A percentile compares a stretch with the other conserved stretches of the same genome.
These are phyloP conservation scores for Nibea coibor DNA, from an alignment of 2,113 vertebrate genomes.

Conservation along the genomic window DNA sequence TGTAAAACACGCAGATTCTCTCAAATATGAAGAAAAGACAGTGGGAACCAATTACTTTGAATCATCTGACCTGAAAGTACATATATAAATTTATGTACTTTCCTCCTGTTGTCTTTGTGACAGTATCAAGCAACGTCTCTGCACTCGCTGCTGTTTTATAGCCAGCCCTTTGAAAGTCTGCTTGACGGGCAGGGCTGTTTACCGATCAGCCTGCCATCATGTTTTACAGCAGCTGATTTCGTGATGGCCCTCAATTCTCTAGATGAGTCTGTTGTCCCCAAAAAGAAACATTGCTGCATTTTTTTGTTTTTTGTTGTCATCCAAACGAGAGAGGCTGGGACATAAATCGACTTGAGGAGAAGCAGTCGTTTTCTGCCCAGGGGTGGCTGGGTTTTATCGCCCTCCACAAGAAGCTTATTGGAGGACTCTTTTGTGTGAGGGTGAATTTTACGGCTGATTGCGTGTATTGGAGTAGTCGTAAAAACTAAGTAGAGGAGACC, in stretches of 20 bases:
- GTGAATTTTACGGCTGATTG: constrained; percentile 69
- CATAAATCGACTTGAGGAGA: constrained; percentile 54
- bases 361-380: constrained; percentile 50
- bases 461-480: constrained; percentile 61
- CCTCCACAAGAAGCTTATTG: constrained; percentile 62
- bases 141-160: constrained; percentile 23
- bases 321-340: constrained; percentile 18
- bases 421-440: constrained; percentile 54
- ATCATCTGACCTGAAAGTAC: neutral
- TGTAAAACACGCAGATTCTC: neutral
- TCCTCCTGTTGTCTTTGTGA: neutral
- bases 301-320: neutral
- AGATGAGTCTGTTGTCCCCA: constrained; percentile 28
- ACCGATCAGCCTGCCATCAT: constrained; percentile 47
- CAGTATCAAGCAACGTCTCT: neutral
- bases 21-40: neutral
- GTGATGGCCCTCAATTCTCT: constrained; percentile 23
- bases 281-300: constrained; percentile 25
- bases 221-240: constrained; percentile 54
- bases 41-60: neutral
- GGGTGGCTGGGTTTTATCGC: constrained; percentile 63
- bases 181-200: constrained; percentile 48
- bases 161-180: neutral
- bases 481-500: constrained; percentile 66
- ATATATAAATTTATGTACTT: neutral